These are phyloP conservation scores for Salmo trutta DNA, from an alignment of 2,797 vertebrate species.

Conservation along the genomic window DNA sequence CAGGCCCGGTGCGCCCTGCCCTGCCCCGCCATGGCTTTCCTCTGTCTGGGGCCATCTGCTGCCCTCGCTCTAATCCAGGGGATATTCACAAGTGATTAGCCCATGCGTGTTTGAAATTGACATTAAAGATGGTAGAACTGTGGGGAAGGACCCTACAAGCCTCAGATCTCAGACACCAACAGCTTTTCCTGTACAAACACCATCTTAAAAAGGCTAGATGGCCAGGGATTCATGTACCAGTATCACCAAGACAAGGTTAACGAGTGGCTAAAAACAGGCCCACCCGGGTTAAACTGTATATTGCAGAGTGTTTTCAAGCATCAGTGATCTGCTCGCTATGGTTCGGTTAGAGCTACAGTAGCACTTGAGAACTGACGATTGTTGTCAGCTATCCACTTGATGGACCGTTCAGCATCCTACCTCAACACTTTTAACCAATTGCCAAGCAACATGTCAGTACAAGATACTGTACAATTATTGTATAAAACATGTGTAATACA, in stretches of 20 bases:
- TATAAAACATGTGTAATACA: too few relatives aligned
- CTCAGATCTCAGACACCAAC: not conserved
- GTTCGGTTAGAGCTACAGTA: not conserved
- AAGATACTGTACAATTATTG: too few relatives aligned
- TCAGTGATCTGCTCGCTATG: not conserved
- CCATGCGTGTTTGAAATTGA: not conserved
- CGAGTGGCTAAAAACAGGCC: not conserved
- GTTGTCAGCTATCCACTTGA: not conserved
- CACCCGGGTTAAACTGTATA: not conserved
- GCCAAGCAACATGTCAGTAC: not conserved
- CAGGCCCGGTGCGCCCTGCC: slow-evolving; percentile 23
- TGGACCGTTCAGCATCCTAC: not conserved
- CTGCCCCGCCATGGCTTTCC: slow-evolving; percentile 20
- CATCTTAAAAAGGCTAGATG: not conserved
- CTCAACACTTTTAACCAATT: not conserved
- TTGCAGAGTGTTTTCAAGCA: not conserved
- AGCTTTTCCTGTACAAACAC: not conserved
- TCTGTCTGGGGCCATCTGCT: slow-evolving; percentile 75
- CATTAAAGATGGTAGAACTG: not conserved
- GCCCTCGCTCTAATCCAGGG: slow-evolving; percentile 71
- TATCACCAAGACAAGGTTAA: not conserved
- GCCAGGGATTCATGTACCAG: not conserved
- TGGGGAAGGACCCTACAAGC: not conserved
- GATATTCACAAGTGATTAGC: slow-evolving; percentile 44
- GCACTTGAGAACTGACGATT: not conserved